Percentiles rank a stretch among this genome's conserved stretches.
Evolutionary conservation across 1,140 invertebrate species (phyloP).

Genomic region (Epicauta chinensis): DNA sequence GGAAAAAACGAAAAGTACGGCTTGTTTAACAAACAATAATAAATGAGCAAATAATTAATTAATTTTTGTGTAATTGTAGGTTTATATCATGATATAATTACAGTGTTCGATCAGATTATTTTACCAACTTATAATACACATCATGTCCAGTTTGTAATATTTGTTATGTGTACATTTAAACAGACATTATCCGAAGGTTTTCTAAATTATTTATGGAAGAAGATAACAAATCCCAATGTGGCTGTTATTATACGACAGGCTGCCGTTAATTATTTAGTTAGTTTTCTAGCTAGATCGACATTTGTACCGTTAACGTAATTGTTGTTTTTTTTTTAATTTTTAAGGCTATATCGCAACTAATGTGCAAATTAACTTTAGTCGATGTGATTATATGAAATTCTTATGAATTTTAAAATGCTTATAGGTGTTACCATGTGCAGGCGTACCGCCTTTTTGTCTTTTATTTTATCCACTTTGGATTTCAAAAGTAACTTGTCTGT

Average conservation of each 20-base stretch:
- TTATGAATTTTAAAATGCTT: too few species aligned
- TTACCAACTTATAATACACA: constrained; percentile 65
- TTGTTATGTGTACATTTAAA: constrained; percentile 68
- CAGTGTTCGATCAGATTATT: constrained; percentile 65
- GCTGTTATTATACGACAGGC: constrained; percentile 61
- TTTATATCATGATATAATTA: constrained; percentile 49
- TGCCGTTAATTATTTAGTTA: constrained; percentile 67
- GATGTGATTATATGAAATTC: too few species aligned
- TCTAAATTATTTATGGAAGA: constrained; percentile 68
- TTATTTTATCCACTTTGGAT: too few species aligned
- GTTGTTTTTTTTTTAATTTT: too few species aligned
- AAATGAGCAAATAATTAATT: background rate
- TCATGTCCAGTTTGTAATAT: constrained; percentile 75
- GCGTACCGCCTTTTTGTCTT: too few species aligned
- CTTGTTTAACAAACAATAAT: too few species aligned
- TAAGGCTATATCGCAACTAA: too few species aligned
- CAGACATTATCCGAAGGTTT: constrained; percentile 59
- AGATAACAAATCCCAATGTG: constrained; percentile 60
- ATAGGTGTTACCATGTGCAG: too few species aligned
- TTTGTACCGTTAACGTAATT: constrained; percentile 61
- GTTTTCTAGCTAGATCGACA: constrained; percentile 63
- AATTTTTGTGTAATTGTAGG: constrained; percentile 9
- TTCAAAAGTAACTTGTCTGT: too few species aligned
- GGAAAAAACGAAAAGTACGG: constrained; percentile 38
- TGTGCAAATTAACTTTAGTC: too few species aligned